Conservation (phyloP, 1,140 invertebrate species). For the Palaemon carinicauda region DNA sequence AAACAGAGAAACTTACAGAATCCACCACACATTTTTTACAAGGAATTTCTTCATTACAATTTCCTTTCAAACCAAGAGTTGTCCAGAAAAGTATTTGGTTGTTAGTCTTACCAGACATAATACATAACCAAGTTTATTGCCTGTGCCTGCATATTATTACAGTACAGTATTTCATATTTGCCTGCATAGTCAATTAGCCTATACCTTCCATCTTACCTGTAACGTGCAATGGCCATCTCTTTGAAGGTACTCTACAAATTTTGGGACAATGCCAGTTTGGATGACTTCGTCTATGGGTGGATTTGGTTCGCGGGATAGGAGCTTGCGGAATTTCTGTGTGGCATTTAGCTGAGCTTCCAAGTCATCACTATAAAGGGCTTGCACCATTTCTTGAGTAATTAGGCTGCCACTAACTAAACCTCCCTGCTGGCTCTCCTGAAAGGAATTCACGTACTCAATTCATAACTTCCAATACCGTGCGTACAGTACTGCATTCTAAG, state of each 20-base stretch:
- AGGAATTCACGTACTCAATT: conserved; percentile 62
- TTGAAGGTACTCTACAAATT: conserved; percentile 93
- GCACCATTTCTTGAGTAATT: conserved; percentile 78
- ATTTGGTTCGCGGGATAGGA: conserved; percentile 94
- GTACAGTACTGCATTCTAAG: too few species aligned
- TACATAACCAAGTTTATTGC: too few species aligned
- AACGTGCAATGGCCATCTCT: conserved; percentile 69
- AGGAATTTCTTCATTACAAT: too few species aligned
- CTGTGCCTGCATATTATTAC: too few species aligned
- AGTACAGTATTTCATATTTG: too few species aligned
- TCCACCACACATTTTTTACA: too few species aligned
- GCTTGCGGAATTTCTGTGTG: conserved; percentile 94
- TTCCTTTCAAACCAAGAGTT: too few species aligned
- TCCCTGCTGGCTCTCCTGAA: conserved; percentile 61
- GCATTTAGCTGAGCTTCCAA: conserved; percentile 84
- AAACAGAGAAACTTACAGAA: too few species aligned
- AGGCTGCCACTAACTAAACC: conserved; percentile 53
- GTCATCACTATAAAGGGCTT: conserved; percentile 83
- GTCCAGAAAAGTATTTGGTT: background rate
- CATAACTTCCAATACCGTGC: conserved; percentile 8
- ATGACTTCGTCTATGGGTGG: conserved; percentile 99
- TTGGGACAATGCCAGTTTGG: conserved; percentile 91
- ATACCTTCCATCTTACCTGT: conserved; percentile 14
- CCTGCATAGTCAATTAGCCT: too few species aligned
- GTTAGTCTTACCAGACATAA: background rate